These are phyloP conservation scores for Athalia circularis DNA, from an alignment of 2,888 invertebrate species.

Conservation along the genomic window DNA sequence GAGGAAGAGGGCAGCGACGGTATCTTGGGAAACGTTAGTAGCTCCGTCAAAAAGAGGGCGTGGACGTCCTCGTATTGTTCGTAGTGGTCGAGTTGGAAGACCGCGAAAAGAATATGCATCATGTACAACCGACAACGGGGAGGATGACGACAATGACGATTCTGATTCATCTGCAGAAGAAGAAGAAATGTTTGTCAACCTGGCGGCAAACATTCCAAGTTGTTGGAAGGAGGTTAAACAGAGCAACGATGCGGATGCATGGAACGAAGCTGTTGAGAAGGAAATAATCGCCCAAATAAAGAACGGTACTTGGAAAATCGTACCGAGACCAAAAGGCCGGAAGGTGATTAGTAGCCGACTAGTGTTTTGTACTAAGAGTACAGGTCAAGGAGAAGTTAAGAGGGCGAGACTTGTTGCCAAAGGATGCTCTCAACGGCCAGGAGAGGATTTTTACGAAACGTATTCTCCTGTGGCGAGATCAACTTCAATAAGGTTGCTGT, in stretches of 20 bases:
- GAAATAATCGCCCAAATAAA: constrained; percentile 45
- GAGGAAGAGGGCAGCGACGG: constrained; percentile 12
- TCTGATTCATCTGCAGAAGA: background rate
- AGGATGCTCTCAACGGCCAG: constrained; percentile 48
- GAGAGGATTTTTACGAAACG: constrained; percentile 46
- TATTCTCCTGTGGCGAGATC: constrained; percentile 48
- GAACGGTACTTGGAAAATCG: constrained; percentile 48
- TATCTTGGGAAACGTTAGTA: constrained; percentile 32
- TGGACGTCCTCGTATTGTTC: constrained; percentile 47
- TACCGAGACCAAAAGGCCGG: constrained; percentile 32
- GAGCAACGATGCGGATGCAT: constrained; percentile 25
- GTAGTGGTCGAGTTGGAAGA: constrained; percentile 45
- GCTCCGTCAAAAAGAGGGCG: constrained; percentile 42
- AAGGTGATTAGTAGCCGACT: constrained; percentile 46
- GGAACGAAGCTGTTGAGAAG: constrained; percentile 45
- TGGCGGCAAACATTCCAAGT: constrained; percentile 30
- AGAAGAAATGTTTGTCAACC: constrained; percentile 5
- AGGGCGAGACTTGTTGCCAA: constrained; percentile 49
- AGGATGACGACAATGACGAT: too few species aligned
- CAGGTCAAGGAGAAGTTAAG: constrained; percentile 11
- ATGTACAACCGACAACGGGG: too few species aligned
- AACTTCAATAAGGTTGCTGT: constrained; percentile 46
- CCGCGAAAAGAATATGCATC: constrained; percentile 36
- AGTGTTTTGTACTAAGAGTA: constrained; percentile 47
- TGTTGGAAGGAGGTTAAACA: constrained; percentile 41